Conservation (phyloP, 2,797 vertebrate species). For the Megalops cyprinoides region DNA sequence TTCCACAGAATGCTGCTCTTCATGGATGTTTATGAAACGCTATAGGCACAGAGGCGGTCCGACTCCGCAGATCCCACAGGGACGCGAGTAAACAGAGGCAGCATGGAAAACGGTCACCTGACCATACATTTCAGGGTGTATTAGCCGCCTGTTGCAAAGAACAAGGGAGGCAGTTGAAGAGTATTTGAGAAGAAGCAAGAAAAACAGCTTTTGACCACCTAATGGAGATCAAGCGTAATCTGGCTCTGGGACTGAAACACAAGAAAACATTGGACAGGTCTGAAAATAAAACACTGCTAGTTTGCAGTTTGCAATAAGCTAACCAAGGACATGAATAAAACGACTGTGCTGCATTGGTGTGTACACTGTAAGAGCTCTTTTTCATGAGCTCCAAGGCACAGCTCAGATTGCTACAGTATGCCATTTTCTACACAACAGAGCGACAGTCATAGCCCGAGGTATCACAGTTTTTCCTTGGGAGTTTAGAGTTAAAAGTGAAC, state of each 20-base stretch:
- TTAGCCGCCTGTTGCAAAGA: constrained; percentile 19
- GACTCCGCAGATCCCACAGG: constrained; percentile 33
- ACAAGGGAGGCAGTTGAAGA: neutral
- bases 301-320: neutral
- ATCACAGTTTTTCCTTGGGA: constrained; percentile 12
- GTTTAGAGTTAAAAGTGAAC: constrained; percentile 9
- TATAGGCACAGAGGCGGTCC: constrained; percentile 15
- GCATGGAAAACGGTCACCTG: constrained; percentile 29
- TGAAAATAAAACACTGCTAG: too few relatives aligned
- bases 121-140: constrained; percentile 29
- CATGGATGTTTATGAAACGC: neutral
- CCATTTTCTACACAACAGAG: neutral
- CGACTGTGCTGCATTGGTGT: neutral
- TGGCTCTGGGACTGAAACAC: neutral
- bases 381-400: neutral
- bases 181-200: neutral
- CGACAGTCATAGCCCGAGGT: neutral
- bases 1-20: constrained; percentile 18
- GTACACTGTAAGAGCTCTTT: neutral
- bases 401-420: neutral
- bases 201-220: neutral
- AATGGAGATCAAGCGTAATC: neutral
- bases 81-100: constrained; percentile 31
- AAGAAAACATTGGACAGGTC: neutral
- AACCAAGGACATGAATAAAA: constrained; percentile 10